These are phyloP conservation scores for Percopsis omiscomaycus DNA, from an alignment of 2,797 vertebrate genomes.

Conservation along the genomic window DNA sequence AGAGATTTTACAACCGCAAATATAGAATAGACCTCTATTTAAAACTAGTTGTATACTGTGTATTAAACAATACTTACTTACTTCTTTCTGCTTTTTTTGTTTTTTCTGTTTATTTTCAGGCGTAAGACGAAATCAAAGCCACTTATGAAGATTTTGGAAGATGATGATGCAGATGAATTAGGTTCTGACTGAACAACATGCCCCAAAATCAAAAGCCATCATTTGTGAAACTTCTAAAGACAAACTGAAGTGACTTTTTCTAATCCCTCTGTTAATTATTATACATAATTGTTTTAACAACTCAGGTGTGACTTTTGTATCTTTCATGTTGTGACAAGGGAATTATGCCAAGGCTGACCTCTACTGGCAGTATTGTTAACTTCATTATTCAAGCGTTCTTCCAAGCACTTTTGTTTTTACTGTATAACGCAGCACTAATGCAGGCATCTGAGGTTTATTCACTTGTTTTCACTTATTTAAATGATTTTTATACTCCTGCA, in stretches of 20 bases:
- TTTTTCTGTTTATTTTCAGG: slow-evolving; percentile 63
- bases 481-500: slow-evolving; percentile 44
- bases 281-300: slow-evolving; percentile 44
- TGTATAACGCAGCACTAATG: not conserved
- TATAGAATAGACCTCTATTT: too few species aligned
- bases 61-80: too few species aligned
- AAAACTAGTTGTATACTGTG: too few species aligned
- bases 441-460: not conserved
- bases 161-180: slow-evolving; percentile 75
- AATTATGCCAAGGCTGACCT: slow-evolving; percentile 53
- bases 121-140: slow-evolving; percentile 84
- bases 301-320: slow-evolving; percentile 52
- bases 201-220: not conserved
- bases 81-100: not conserved
- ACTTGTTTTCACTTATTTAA: slow-evolving; percentile 18
- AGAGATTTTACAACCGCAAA: too few species aligned
- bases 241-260: slow-evolving; percentile 33
- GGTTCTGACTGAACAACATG: slow-evolving; percentile 77
- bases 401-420: slow-evolving; percentile 15
- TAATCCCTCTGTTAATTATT: slow-evolving; percentile 19
- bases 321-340: slow-evolving; percentile 23
- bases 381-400: slow-evolving; percentile 31
- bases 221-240: slow-evolving; percentile 20
- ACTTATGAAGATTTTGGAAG: slow-evolving; percentile 68
- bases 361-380: slow-evolving; percentile 60